Evolutionary conservation across 2,113 vertebrate genomes (phyloP), one percentile per base, ranked within the genome.

Genomic region (Actinemys pallida): DNA sequence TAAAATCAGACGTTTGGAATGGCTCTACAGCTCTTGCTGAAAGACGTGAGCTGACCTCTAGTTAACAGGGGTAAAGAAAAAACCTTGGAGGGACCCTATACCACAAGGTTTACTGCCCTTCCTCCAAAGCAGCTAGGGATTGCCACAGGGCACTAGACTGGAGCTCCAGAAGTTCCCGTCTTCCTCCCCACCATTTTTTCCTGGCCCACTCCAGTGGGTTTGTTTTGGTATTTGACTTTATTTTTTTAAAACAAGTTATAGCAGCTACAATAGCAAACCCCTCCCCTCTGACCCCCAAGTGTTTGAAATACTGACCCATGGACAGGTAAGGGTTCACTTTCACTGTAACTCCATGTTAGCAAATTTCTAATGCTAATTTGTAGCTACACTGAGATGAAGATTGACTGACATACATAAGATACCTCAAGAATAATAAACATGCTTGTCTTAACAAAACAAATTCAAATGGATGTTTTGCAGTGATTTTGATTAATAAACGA

Each of bases 391-490:
- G 35, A 35, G 17, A 69, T 69, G 62, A 69, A 39, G 65, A 72
- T n/a, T 39, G 65, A 72, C n/a, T 72, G n/a, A 20, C n/a, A 84
- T 92, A 95, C 83, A 81, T 0, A 22, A 90, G 94, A 83, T 90
- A 53, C 78, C 0, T 20, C 17, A 1, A 79, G 53, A 69, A n/a
- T 9, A 69, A 19, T 53, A 39, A 65, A 84, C 8, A 11, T 3
- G 10, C 79, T 24, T 7, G 65, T 20, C 4, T 0, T 3, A 52
- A 1, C 52, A 24, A 0, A 25, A 1, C 50, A 0, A 8, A 45
- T 93, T 9, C 24, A 1, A 49, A 65, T 75, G 22, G 83, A 19
- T 88, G 25, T 53, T 54, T 25, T 0, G 29, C 5, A 80, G 2
- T 11, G 82, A 11, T 69, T 10, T 62, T 88, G 10, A 90, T 69